A percentile compares a stretch with the other conserved stretches of the same genome.
Evolutionary conservation across 2,888 invertebrate genomes (phyloP).

Genomic region (Drosophila macrospina): DNA sequence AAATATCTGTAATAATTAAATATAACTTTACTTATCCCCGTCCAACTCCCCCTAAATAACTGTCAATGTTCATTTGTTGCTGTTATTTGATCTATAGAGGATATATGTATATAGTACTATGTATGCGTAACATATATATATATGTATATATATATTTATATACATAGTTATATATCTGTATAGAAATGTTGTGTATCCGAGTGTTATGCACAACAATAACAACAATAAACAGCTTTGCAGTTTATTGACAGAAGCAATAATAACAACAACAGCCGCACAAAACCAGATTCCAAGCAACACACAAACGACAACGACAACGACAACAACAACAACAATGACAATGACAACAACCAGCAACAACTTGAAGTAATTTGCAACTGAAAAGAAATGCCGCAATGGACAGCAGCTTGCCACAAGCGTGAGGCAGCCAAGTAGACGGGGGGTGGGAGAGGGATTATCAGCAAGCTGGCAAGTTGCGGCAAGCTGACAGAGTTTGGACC

Average conservation of each 20-base stretch:
- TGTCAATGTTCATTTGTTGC: too few relatives aligned
- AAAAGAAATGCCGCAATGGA: conserved; percentile 70
- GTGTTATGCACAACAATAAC: conserved; percentile 43
- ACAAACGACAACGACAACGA: conserved; percentile 34
- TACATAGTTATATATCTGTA: too few relatives aligned
- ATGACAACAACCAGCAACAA: conserved; percentile 36
- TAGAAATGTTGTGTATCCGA: not conserved
- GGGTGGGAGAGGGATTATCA: conserved; percentile 1
- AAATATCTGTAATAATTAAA: too few relatives aligned
- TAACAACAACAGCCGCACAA: conserved; percentile 43
- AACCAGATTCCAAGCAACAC: conserved; percentile 55
- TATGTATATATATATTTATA: not conserved
- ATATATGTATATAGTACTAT: not conserved
- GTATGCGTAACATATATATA: not conserved
- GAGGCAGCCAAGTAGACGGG: not conserved
- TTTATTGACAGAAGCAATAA: conserved; percentile 62
- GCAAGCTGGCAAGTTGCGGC: conserved; percentile 14
- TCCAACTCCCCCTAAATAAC: too few relatives aligned
- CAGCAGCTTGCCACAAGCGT: conserved; percentile 21
- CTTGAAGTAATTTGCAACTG: conserved; percentile 75
- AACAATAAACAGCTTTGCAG: conserved; percentile 53
- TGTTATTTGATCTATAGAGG: too few relatives aligned
- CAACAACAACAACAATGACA: conserved; percentile 44
- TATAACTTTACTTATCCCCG: too few relatives aligned
- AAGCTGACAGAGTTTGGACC: not conserved